phyloP scores from a whole-genome alignment of 2,113 vertebrate genomes.

The Martes martes region DNA sequence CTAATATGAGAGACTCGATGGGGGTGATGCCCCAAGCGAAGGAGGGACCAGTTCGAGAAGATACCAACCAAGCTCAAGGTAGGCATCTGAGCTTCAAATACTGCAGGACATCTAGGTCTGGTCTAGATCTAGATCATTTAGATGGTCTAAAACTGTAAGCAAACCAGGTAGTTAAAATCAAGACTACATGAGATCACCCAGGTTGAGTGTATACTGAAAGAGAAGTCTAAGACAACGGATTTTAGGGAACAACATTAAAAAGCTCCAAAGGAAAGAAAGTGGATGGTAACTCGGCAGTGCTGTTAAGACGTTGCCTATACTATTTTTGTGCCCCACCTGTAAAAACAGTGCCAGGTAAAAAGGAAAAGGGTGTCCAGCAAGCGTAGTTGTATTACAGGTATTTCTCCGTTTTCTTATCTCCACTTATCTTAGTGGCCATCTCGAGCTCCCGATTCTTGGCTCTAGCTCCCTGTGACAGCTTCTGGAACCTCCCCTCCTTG shows the following conservation, averaged over 20 bases:
- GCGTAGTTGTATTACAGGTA: not conserved
- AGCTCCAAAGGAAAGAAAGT: not conserved
- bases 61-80: not conserved
- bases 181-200: not conserved
- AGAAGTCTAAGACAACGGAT: not conserved
- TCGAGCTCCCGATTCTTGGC: not conserved
- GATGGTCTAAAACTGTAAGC: not conserved
- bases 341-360: not conserved
- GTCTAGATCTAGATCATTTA: too few relatives aligned
- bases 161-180: not conserved
- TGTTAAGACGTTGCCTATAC: not conserved
- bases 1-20: not conserved
- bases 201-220: not conserved
- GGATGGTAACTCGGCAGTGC: not conserved
- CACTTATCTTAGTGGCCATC: not conserved
- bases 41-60: not conserved
- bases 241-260: not conserved
- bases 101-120: not conserved
- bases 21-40: not conserved
- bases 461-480: not conserved
- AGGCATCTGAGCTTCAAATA: not conserved
- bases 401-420: not conserved
- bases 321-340: not conserved
- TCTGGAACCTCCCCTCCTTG: not conserved
- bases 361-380: not conserved